Evolutionary conservation across 2,797 vertebrate species (phyloP).

Genomic region (Lepidocolaptes lacrymiger): DNA sequence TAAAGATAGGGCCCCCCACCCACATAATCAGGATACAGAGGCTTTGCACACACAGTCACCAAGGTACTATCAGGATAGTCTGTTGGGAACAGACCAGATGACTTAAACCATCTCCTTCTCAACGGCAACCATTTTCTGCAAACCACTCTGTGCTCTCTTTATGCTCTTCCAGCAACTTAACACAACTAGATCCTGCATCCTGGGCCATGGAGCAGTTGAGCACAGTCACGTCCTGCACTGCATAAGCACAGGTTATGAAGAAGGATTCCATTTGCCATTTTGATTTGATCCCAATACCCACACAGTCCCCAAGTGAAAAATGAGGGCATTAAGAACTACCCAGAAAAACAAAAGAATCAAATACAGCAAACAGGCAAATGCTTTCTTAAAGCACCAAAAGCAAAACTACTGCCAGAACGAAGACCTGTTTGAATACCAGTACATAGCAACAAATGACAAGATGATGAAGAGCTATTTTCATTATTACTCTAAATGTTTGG

Average conservation of each 20-base stretch:
- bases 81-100: neutral
- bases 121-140: neutral
- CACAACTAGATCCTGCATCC: neutral
- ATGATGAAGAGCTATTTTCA: neutral
- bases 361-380: neutral
- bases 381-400: neutral
- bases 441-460: neutral
- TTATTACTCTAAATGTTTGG: neutral
- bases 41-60: neutral
- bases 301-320: neutral
- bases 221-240: neutral
- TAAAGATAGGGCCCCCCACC: slow-evolving; percentile 14
- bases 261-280: neutral
- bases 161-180: neutral
- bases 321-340: neutral
- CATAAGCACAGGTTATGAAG: neutral
- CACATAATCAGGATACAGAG: slow-evolving; percentile 7
- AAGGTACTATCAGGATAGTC: neutral
- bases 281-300: neutral
- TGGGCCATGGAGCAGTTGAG: neutral
- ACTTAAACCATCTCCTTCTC: neutral
- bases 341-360: neutral
- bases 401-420: neutral
- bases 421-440: neutral
- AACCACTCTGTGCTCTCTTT: neutral